These are phyloP conservation scores for Eremobia ochroleuca DNA, from an alignment of 2,888 invertebrate species.

Conservation along the genomic window DNA sequence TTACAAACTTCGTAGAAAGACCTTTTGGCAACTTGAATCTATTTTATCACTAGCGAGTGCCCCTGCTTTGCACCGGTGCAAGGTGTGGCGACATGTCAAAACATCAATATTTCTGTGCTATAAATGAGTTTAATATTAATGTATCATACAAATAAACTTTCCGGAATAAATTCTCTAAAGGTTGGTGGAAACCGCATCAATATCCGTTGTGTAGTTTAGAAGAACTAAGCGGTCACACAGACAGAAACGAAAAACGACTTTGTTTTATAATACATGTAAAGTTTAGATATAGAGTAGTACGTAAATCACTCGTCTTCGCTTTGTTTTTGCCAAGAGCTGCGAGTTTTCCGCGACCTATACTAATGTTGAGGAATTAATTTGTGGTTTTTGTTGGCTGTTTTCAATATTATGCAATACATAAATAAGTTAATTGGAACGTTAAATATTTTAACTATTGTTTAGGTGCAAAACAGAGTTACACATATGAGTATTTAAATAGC, in stretches of 20 bases:
- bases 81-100: neutral
- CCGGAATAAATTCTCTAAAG: neutral
- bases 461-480: constrained; percentile 13
- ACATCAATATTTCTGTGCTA: neutral
- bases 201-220: neutral
- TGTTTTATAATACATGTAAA: neutral
- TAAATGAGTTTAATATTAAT: neutral
- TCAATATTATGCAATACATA: constrained; percentile 9
- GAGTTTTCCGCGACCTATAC: constrained; percentile 50
- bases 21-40: constrained; percentile 51
- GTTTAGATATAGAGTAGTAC: neutral
- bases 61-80: neutral
- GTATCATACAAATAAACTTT: neutral
- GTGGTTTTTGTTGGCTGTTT: constrained; percentile 24
- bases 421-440: constrained; percentile 32
- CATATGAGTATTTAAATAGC: constrained; percentile 24
- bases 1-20: constrained; percentile 44
- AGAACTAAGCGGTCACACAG: neutral
- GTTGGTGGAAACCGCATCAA: neutral
- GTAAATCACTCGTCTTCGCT: constrained; percentile 44
- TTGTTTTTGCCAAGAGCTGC: constrained; percentile 58
- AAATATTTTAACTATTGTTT: constrained; percentile 16
- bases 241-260: neutral
- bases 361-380: constrained; percentile 32
- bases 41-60: constrained; percentile 8